Percentiles rank a stretch among this genome's conserved stretches.
phyloP scores from a whole-genome alignment of 2,888 invertebrate genomes.

The Pheosia tremula region DNA sequence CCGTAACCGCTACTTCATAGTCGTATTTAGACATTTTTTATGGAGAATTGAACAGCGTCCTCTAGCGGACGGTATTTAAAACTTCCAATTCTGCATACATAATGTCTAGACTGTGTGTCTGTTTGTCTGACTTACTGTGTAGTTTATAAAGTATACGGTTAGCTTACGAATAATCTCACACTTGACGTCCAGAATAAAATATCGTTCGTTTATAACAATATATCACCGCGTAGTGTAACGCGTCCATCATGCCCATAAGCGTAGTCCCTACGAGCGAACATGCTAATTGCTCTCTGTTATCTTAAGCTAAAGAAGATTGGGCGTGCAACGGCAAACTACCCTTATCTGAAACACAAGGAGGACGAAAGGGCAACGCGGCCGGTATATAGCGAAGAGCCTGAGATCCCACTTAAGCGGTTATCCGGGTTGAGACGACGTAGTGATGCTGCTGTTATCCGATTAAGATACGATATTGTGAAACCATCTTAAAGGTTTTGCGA shows the following conservation, averaged over 20 bases:
- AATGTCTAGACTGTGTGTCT: too few species aligned
- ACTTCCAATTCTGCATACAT: too few species aligned
- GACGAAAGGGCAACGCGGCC: slow-evolving; percentile 41
- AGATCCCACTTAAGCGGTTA: slow-evolving; percentile 64
- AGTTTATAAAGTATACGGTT: too few species aligned
- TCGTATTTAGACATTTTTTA: too few species aligned
- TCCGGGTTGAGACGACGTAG: slow-evolving; percentile 35
- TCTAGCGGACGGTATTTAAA: too few species aligned
- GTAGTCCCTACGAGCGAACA: slow-evolving; percentile 32
- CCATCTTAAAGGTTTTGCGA: not conserved
- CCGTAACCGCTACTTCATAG: too few species aligned
- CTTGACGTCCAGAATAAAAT: too few species aligned
- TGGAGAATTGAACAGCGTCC: too few species aligned
- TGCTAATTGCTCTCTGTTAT: slow-evolving; percentile 65
- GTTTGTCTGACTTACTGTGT: too few species aligned
- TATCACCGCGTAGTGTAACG: not conserved
- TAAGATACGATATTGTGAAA: slow-evolving; percentile 1
- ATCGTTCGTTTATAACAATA: not conserved
- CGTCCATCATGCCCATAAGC: slow-evolving; percentile 3
- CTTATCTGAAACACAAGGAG: slow-evolving; percentile 56
- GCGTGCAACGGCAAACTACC: slow-evolving; percentile 55
- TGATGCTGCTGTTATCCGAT: slow-evolving; percentile 26
- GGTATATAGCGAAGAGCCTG: slow-evolving; percentile 25
- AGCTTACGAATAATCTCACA: too few species aligned
- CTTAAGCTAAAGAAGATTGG: slow-evolving; percentile 64